These are phyloP conservation scores for Ceratosolen fusciceps DNA, from an alignment of 1,140 invertebrate genomes.

Conservation along the genomic window DNA sequence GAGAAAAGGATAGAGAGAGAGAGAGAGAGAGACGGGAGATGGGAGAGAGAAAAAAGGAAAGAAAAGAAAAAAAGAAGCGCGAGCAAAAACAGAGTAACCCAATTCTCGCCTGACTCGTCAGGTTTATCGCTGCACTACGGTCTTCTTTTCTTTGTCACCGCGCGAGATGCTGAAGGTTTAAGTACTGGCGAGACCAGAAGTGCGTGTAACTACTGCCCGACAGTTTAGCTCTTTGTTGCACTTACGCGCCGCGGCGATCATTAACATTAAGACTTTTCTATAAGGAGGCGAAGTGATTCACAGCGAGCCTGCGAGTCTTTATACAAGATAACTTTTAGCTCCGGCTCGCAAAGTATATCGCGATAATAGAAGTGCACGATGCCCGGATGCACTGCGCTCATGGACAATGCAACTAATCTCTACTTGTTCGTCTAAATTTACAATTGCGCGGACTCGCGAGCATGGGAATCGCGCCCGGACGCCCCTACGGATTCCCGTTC, in stretches of 20 bases:
- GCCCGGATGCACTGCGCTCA: neutral
- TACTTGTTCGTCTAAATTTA: neutral
- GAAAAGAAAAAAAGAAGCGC: neutral
- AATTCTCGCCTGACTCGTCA: slow-evolving; percentile 41
- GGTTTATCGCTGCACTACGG: slow-evolving; percentile 37
- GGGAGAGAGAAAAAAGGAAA: neutral
- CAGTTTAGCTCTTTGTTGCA: slow-evolving; percentile 5
- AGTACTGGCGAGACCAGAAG: neutral
- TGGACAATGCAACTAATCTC: slow-evolving; percentile 9
- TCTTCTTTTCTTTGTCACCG: slow-evolving; percentile 31
- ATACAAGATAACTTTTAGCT: neutral
- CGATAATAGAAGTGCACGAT: too few relatives aligned
- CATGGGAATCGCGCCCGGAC: neutral
- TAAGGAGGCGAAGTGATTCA: neutral
- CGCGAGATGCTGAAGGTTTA: slow-evolving; percentile 7
- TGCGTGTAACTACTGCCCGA: neutral
- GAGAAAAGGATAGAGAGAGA: neutral
- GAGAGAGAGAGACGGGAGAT: neutral
- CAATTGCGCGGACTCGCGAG: neutral
- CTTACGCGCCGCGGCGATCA: neutral
- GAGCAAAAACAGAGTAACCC: slow-evolving; percentile 37
- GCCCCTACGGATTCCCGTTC: neutral
- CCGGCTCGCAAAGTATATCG: neutral
- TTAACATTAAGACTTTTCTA: slow-evolving; percentile 5
- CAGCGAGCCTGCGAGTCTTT: neutral